Evolutionary conservation across 2,797 vertebrate genomes (phyloP).

Genomic region (Gymnodraco acuticeps): DNA sequence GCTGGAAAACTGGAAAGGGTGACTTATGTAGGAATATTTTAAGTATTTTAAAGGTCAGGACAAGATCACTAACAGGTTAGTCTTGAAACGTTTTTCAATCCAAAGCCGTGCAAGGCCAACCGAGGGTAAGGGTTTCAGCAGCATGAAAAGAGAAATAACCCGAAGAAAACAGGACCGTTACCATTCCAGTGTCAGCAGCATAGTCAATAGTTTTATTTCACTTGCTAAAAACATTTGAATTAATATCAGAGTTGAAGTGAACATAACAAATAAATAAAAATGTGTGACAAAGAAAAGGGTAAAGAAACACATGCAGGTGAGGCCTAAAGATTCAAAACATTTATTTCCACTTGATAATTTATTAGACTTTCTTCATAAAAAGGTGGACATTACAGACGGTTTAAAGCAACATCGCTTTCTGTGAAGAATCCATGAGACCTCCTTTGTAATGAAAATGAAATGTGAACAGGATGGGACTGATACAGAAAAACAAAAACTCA

Average conservation of each 20-base stretch:
- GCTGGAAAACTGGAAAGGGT: constrained; percentile 43
- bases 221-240: constrained; percentile 49
- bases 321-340: constrained; percentile 84
- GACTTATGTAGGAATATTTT: constrained; percentile 28
- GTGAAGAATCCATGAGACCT: constrained; percentile 70
- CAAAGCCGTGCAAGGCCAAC: constrained; percentile 16
- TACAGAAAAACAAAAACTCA: constrained; percentile 67
- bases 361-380: constrained; percentile 86
- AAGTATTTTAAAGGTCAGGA: constrained; percentile 7
- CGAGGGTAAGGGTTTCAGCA: constrained; percentile 12
- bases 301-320: constrained; percentile 86
- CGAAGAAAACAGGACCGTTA: constrained; percentile 53
- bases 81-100: not conserved
- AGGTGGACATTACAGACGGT: constrained; percentile 85
- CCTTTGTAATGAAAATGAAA: constrained; percentile 66
- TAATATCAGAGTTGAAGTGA: constrained; percentile 48
- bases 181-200: constrained; percentile 56
- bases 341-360: constrained; percentile 88
- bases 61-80: not conserved
- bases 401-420: constrained; percentile 72
- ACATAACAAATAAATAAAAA: constrained; percentile 46
- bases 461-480: constrained; percentile 63
- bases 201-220: constrained; percentile 58
- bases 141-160: constrained; percentile 28
- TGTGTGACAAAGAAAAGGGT: constrained; percentile 72